Percentiles rank a stretch among this genome's conserved stretches.
Conservation (phyloP, 2,888 invertebrate genomes). For the Buathra laborator region DNA sequence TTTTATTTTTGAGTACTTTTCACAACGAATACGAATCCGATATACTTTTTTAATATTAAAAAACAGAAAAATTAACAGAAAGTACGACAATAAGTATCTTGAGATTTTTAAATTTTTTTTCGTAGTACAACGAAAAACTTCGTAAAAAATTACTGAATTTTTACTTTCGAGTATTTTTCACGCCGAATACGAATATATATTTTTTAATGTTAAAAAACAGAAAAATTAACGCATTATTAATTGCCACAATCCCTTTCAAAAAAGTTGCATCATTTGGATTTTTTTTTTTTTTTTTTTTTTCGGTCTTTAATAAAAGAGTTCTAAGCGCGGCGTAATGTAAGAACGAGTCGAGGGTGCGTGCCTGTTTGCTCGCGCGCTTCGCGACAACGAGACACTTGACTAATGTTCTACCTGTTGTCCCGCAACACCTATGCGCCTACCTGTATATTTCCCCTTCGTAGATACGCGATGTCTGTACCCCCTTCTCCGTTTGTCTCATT, state of each 20-base stretch:
- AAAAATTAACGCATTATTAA: not conserved
- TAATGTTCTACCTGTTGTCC: constrained; percentile 83
- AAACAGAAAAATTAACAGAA: too few species aligned
- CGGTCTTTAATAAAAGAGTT: constrained; percentile 55
- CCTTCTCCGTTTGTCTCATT: constrained; percentile 44
- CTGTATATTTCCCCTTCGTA: constrained; percentile 71
- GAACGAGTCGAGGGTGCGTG: constrained; percentile 65
- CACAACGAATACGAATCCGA: too few species aligned
- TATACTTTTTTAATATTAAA: too few species aligned
- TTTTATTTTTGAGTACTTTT: too few species aligned
- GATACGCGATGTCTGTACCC: constrained; percentile 59
- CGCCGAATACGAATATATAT: too few species aligned
- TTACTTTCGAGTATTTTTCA: too few species aligned
- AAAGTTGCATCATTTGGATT: not conserved
- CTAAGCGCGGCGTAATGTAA: constrained; percentile 72
- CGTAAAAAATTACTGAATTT: too few species aligned
- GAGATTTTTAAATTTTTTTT: too few species aligned
- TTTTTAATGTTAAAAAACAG: too few species aligned
- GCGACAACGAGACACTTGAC: constrained; percentile 80
- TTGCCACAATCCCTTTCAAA: not conserved
- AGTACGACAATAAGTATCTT: too few species aligned
- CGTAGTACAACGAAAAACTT: too few species aligned
- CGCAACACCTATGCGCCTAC: constrained; percentile 79
- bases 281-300: not conserved
- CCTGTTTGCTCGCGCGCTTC: constrained; percentile 32